Percentiles rank a stretch among this genome's conserved stretches.
Conservation (phyloP, 2,888 invertebrate genomes). For the Nebria salina region DNA sequence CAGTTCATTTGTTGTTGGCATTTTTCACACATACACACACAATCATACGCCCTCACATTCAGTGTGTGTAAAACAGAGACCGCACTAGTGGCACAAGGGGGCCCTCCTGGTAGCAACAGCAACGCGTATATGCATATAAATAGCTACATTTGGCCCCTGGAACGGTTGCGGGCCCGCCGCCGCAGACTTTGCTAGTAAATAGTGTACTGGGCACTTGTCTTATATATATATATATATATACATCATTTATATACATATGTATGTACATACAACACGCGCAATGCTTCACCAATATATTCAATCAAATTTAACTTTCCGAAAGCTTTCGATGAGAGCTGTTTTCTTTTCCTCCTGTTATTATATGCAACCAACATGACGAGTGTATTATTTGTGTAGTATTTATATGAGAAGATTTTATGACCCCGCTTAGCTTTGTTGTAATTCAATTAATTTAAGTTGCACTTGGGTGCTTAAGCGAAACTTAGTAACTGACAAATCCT, state of each 20-base stretch:
- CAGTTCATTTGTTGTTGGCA: neutral
- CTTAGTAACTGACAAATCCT: conserved; percentile 15
- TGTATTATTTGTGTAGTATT: too few relatives aligned
- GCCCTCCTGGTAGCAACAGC: neutral
- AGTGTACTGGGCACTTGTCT: neutral
- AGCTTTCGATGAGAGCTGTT: too few relatives aligned
- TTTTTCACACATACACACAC: neutral
- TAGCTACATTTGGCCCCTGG: conserved; percentile 29
- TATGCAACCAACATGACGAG: too few relatives aligned
- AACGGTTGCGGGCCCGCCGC: conserved; percentile 9
- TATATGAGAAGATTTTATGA: too few relatives aligned
- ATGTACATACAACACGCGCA: neutral
- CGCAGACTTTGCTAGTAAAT: neutral
- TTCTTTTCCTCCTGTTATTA: too few relatives aligned
- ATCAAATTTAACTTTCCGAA: too few relatives aligned
- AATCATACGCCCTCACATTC: neutral
- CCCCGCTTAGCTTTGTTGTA: neutral
- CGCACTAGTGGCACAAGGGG: neutral
- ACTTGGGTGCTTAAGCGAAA: neutral
- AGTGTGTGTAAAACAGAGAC: neutral
- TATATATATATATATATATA: neutral
- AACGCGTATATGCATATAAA: conserved; percentile 14
- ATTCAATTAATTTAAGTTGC: neutral
- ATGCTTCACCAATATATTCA: neutral
- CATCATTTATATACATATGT: neutral